phyloP scores from a whole-genome alignment of 1,140 invertebrate species.

The Drosophila guanche region DNA sequence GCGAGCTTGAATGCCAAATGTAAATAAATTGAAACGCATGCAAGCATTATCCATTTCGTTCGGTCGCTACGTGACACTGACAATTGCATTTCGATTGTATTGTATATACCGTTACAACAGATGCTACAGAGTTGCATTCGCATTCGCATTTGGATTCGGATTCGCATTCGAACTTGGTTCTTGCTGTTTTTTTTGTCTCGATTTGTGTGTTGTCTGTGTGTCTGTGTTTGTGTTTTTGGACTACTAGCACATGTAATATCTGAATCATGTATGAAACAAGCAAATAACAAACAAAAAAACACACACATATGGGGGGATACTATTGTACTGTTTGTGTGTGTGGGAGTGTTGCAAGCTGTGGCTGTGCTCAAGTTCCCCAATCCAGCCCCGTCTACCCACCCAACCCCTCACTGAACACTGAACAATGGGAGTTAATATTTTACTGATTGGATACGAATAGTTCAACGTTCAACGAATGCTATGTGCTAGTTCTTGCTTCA shows the following conservation, averaged over 20 bases:
- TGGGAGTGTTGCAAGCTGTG: slow-evolving; percentile 24
- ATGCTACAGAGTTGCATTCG: slow-evolving; percentile 29
- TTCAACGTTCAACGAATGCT: neutral
- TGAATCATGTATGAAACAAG: slow-evolving; percentile 30
- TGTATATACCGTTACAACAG: neutral
- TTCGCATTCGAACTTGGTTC: slow-evolving; percentile 22
- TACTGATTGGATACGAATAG: neutral
- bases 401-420: neutral
- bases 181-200: slow-evolving; percentile 7
- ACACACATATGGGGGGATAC: neutral
- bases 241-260: slow-evolving; percentile 32
- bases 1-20: slow-evolving; percentile 48
- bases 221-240: neutral
- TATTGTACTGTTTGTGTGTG: slow-evolving; percentile 11
- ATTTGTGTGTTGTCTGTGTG: slow-evolving; percentile 8
- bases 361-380: slow-evolving; percentile 48
- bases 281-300: slow-evolving; percentile 2
- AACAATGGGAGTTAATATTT: too few relatives aligned
- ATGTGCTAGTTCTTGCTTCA: neutral
- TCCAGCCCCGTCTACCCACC: neutral
- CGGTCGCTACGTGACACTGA: slow-evolving; percentile 48
- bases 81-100: slow-evolving; percentile 46
- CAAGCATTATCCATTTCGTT: slow-evolving; percentile 52
- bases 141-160: slow-evolving; percentile 11
- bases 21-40: slow-evolving; percentile 56